Base-by-base conservation (phyloP, 2,113 vertebrate species). In the Prunella himalayana region DNA sequence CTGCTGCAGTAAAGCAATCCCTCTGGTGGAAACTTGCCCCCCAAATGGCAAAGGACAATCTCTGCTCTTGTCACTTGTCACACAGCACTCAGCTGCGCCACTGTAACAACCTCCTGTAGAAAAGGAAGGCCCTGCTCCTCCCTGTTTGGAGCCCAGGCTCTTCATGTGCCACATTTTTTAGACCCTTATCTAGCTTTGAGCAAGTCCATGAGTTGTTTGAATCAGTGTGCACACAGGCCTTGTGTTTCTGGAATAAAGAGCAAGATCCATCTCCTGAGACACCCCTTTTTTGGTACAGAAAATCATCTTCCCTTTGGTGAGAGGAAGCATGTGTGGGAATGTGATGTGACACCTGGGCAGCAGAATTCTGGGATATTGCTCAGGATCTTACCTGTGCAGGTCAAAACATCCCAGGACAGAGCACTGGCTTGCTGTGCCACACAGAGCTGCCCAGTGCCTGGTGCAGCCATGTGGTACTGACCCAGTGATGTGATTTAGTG, bases 381-480 rank as follows among this genome's bases (percentile, higher is more conserved):
- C 30, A 30, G 53, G 24, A 30, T 51, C 69, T 78, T 5, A 0
- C 28, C 39, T 54, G 35, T 45, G 47, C 42, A 24, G 56, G 30
- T 66, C 33, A 78, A 42, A 72, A 49, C 12, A 37, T 45, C 24
- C 7, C 2, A 3, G 25, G 7, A 18, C 11, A 51, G 51, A 85
- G 54, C 15, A 6, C 33, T 59, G 51, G 14, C 45, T 27, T 66
- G 37, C 64, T 66, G 70, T 28, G 9, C 25, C 17, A 11, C 33
- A 8, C 11, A 20, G 35, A 63, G 23, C 42, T 2, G 0, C 31
- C 19, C 37, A 51, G 53, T 0, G 0, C 33, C 35, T 49, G 10
- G 5, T 25, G 12, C n/a, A 56, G 37, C 5, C 1, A 4, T 64
- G 49, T 6, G 2, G 28, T 25, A 14, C 49, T 45, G 65, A 37